A percentile compares a stretch with the other conserved stretches of the same genome.
Conservation (phyloP, 2,797 vertebrate genomes). For the Sebastes kiyomatsui region DNA sequence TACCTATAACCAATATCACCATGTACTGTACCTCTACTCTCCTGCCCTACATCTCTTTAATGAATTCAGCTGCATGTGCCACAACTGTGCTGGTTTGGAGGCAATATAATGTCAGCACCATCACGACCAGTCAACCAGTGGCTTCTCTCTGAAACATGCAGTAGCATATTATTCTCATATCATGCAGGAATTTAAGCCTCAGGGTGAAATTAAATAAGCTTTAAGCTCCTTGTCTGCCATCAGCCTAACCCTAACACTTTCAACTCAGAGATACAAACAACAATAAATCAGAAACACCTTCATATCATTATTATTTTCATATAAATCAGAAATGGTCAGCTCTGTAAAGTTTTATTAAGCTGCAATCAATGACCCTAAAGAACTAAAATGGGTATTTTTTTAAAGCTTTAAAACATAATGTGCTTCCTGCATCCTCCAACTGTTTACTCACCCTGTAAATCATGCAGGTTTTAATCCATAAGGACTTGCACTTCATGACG, state of each 20-base stretch:
- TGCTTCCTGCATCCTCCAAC: neutral
- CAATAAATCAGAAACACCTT: neutral
- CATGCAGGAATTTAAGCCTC: neutral
- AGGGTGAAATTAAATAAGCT: neutral
- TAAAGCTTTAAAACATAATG: neutral
- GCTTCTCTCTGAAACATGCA: neutral
- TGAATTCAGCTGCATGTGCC: slow-evolving; percentile 6
- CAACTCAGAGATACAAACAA: neutral
- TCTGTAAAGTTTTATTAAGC: neutral
- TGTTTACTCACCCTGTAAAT: neutral
- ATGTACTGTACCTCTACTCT: neutral
- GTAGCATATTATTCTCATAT: neutral
- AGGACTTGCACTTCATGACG: neutral
- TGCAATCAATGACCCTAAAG: neutral
- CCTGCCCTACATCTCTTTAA: slow-evolving; percentile 5
- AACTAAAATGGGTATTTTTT: neutral
- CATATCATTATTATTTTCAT: neutral
- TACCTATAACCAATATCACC: neutral
- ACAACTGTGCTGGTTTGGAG: neutral
- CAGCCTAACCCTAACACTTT: neutral
- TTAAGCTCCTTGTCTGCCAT: neutral
- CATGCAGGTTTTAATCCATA: neutral
- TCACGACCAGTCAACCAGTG: neutral
- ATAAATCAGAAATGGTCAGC: neutral
- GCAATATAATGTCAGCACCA: neutral